phyloP scores from a whole-genome alignment of 2,797 vertebrate genomes.

The Pygocentrus nattereri region DNA sequence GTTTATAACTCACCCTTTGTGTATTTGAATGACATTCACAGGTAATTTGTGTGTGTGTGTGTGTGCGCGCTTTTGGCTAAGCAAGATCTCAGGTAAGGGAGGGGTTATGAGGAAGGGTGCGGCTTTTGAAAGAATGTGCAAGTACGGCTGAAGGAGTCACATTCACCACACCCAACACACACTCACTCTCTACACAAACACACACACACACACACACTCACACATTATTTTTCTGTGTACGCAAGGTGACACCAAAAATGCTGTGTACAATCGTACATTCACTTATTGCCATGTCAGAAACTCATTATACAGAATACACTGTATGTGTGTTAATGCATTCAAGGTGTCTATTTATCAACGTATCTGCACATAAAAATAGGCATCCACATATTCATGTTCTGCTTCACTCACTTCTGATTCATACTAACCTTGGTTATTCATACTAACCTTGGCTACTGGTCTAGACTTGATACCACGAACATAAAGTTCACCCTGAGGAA shows the following conservation, averaged over 20 bases:
- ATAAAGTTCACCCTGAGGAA: slow-evolving; percentile 56
- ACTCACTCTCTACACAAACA: slow-evolving; percentile 35
- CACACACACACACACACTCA: slow-evolving; percentile 30
- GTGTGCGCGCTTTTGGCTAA: slow-evolving; percentile 21
- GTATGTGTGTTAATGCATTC: slow-evolving; percentile 4
- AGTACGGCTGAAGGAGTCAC: slow-evolving; percentile 41
- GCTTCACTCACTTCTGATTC: slow-evolving; percentile 4
- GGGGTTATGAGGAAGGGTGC: slow-evolving; percentile 57
- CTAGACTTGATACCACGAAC: slow-evolving; percentile 28
- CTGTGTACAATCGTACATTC: not conserved
- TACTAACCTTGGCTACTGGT: slow-evolving; percentile 1
- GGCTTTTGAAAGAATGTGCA: slow-evolving; percentile 56
- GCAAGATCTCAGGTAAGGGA: slow-evolving; percentile 53
- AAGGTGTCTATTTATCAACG: slow-evolving; percentile 1
- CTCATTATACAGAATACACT: slow-evolving; percentile 26
- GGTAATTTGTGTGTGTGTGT: slow-evolving; percentile 15
- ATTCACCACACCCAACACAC: slow-evolving; percentile 50
- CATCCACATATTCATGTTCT: not conserved
- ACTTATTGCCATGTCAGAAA: slow-evolving; percentile 21
- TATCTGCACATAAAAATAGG: slow-evolving; percentile 1
- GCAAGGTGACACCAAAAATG: slow-evolving; percentile 29
- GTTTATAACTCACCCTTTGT: not conserved
- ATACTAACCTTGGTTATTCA: slow-evolving; percentile 4
- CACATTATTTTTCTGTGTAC: slow-evolving; percentile 40
- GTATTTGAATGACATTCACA: not conserved